Evolutionary conservation across 2,797 vertebrate genomes (phyloP).

Genomic region (Neosalanx taihuensis): DNA sequence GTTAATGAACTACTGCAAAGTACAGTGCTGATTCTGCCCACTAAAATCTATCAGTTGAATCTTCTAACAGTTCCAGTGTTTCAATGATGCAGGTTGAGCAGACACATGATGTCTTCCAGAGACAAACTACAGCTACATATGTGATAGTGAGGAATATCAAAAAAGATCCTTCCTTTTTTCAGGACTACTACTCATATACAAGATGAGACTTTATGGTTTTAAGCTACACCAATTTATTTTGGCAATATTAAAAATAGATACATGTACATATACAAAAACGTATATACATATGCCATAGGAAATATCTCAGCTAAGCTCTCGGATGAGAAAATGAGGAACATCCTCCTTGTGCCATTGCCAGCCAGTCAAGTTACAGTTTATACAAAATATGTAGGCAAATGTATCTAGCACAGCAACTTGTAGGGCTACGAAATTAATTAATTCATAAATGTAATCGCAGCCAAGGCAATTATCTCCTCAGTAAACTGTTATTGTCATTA

Average conservation of each 20-base stretch:
- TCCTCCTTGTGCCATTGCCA: too few relatives aligned
- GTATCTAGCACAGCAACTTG: too few relatives aligned
- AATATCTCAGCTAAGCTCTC: not conserved
- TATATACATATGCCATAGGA: slow-evolving; percentile 40
- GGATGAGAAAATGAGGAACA: too few relatives aligned
- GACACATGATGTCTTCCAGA: slow-evolving; percentile 28
- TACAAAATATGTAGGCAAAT: too few relatives aligned
- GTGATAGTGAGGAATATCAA: slow-evolving; percentile 12
- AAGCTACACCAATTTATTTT: not conserved
- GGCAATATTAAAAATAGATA: slow-evolving; percentile 13
- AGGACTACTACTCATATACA: slow-evolving; percentile 18
- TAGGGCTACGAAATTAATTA: too few relatives aligned
- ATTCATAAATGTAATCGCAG: not conserved
- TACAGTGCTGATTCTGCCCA: not conserved
- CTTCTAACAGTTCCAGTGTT: not conserved
- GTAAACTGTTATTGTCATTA: not conserved
- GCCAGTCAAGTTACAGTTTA: too few relatives aligned
- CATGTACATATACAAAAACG: slow-evolving; percentile 27
- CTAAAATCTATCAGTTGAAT: too few relatives aligned
- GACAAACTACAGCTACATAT: slow-evolving; percentile 24
- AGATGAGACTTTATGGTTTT: slow-evolving; percentile 14
- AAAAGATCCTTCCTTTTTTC: slow-evolving; percentile 23
- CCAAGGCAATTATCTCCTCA: not conserved
- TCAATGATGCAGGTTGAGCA: slow-evolving; percentile 2
- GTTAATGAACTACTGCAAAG: too few relatives aligned